These are phyloP conservation scores for Spinus olivaceus DNA, from an alignment of 2,797 vertebrate species.

Conservation along the genomic window DNA sequence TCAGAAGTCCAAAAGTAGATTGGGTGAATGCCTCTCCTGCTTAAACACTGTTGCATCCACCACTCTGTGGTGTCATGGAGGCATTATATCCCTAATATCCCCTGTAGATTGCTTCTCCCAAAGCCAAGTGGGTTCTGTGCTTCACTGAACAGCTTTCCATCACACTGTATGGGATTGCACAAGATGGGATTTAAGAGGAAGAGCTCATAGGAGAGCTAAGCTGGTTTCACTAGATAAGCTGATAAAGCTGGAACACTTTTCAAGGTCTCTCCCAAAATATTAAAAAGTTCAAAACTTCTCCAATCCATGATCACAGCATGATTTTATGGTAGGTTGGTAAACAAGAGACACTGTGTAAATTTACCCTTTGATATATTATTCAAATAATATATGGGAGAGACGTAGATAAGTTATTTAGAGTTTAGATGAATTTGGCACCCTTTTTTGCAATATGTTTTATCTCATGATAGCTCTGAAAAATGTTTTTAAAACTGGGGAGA, in stretches of 20 bases:
- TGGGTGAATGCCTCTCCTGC: not conserved
- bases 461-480: not conserved
- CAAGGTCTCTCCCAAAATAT: not conserved
- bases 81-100: not conserved
- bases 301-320: not conserved
- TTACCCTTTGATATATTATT: not conserved
- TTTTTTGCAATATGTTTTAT: not conserved
- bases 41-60: not conserved
- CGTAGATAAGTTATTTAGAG: not conserved
- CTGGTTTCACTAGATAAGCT: not conserved
- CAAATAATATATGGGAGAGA: not conserved
- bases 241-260: not conserved
- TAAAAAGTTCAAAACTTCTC: not conserved
- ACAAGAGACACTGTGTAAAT: not conserved
- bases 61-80: not conserved
- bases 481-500: not conserved
- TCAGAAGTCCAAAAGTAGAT: not conserved
- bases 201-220: not conserved
- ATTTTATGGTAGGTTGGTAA: not conserved
- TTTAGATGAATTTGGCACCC: not conserved
- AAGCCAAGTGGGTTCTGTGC: not conserved
- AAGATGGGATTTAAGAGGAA: not conserved
- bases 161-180: not conserved
- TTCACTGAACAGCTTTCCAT: not conserved
- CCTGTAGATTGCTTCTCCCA: not conserved